These are phyloP conservation scores for Girardinichthys multiradiatus DNA, from an alignment of 2,113 vertebrate genomes.

Conservation along the genomic window DNA sequence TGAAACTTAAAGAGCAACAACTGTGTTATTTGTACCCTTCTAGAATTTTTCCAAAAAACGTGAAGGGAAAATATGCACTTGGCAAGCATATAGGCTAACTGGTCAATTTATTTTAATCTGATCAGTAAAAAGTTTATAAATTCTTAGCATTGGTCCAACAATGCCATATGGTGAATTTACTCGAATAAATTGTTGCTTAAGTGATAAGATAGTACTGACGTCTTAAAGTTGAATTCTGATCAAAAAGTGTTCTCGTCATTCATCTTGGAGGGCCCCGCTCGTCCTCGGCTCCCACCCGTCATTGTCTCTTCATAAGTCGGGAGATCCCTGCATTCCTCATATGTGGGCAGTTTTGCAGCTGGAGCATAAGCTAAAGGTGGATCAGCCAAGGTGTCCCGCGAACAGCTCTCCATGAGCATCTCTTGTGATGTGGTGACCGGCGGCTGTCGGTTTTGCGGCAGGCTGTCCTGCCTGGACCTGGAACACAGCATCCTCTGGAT, in stretches of 20 bases:
- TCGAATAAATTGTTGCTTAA: no score
- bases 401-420: constrained; percentile 74
- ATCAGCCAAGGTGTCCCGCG: constrained; percentile 54
- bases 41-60: background rate
- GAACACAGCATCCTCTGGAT: constrained; percentile 85
- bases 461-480: constrained; percentile 73
- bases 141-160: no score
- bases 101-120: background rate
- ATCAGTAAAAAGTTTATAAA: no score
- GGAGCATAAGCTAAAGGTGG: constrained; percentile 17
- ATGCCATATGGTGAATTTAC: background rate
- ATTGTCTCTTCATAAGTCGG: constrained; percentile 90
- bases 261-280: background rate
- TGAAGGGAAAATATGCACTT: background rate
- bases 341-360: constrained; percentile 80
- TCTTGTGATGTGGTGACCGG: constrained; percentile 77
- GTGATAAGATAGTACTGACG: background rate
- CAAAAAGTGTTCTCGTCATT: constrained; percentile 15
- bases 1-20: background rate
- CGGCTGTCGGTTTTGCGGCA: constrained; percentile 59
- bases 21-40: background rate
- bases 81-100: no score
- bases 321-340: constrained; percentile 87
- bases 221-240: background rate
- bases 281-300: constrained; percentile 37